Percentiles rank a stretch among this genome's conserved stretches.
phyloP scores from a whole-genome alignment of 2,888 invertebrate species.

The Lycaena phlaeas region DNA sequence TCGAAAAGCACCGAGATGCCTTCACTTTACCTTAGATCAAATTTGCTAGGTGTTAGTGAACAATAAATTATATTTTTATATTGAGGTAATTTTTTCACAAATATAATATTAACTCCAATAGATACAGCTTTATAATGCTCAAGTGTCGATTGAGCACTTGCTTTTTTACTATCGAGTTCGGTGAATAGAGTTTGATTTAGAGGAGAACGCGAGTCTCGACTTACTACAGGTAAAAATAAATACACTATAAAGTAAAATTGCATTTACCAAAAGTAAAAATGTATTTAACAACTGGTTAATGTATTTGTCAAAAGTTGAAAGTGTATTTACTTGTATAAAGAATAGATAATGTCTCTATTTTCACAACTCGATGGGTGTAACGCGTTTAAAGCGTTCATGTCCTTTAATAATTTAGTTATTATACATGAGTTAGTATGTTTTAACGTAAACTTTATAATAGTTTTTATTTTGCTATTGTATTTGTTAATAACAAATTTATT shows the following conservation, averaged over 20 bases:
- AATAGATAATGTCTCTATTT: too few relatives aligned
- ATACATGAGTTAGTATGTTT: conserved; percentile 54
- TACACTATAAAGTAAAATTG: too few relatives aligned
- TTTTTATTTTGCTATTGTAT: conserved; percentile 52
- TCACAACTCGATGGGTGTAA: too few relatives aligned
- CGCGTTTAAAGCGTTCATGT: too few relatives aligned
- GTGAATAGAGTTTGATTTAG: too few relatives aligned
- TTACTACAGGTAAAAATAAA: too few relatives aligned
- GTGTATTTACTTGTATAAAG: too few relatives aligned
- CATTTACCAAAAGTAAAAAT: too few relatives aligned
- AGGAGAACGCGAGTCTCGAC: too few relatives aligned
- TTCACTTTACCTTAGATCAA: conserved; percentile 4
- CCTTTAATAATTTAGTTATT: too few relatives aligned
- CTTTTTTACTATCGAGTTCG: not conserved
- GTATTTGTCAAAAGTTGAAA: too few relatives aligned
- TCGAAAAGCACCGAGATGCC: conserved; percentile 6
- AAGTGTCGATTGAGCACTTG: not conserved
- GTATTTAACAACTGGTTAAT: too few relatives aligned
- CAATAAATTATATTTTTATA: conserved; percentile 7
- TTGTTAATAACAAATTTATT: conserved; percentile 33
- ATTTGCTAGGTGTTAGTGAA: conserved; percentile 3
- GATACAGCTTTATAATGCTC: not conserved
- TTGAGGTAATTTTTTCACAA: not conserved
- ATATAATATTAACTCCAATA: conserved; percentile 1
- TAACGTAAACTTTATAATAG: conserved; percentile 49